These are phyloP conservation scores for Drosophila nebulosa DNA, from an alignment of 1,140 invertebrate species.

Conservation along the genomic window DNA sequence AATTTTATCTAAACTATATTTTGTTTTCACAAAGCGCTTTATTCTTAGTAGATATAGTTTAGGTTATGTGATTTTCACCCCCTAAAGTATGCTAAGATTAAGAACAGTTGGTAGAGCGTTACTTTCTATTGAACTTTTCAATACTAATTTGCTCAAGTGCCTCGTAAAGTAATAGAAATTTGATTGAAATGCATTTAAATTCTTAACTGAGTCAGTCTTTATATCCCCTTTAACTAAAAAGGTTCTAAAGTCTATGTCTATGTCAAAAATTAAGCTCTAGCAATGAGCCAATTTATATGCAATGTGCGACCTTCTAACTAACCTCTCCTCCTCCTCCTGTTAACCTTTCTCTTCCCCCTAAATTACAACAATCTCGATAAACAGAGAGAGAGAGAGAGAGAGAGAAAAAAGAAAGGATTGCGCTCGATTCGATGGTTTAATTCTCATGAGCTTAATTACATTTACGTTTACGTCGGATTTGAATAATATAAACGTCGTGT, in stretches of 20 bases:
- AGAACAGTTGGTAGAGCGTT: too few relatives aligned
- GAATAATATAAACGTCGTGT: conserved; percentile 65
- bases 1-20: not conserved
- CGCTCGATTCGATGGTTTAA: conserved; percentile 34
- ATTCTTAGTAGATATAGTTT: too few relatives aligned
- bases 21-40: too few relatives aligned
- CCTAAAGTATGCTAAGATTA: too few relatives aligned
- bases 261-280: conserved; percentile 38
- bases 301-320: conserved; percentile 36
- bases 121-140: too few relatives aligned
- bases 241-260: not conserved
- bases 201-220: too few relatives aligned
- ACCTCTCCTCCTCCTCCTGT: not conserved
- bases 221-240: not conserved
- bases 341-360: not conserved
- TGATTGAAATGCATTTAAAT: too few relatives aligned
- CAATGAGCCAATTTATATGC: conserved; percentile 77
- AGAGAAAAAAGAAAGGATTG: conserved; percentile 45
- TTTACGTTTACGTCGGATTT: conserved; percentile 64
- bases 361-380: conserved; percentile 44
- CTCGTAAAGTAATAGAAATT: too few relatives aligned
- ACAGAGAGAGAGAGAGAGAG: not conserved
- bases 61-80: too few relatives aligned
- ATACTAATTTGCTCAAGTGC: too few relatives aligned
- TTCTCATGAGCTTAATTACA: conserved; percentile 76